Conservation (phyloP, 2,888 invertebrate species). For the Zonitis immaculata region DNA sequence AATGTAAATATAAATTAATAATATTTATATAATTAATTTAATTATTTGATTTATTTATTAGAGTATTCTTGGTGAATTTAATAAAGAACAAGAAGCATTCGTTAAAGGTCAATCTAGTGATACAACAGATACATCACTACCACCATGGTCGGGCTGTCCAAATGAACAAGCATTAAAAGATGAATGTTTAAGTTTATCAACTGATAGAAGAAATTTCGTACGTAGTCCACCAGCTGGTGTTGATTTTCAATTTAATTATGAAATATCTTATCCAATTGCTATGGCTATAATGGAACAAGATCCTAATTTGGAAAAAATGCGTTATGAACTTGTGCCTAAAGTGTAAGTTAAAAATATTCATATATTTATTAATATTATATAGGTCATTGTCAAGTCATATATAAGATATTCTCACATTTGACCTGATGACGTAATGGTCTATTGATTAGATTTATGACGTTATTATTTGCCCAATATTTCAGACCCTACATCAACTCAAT, state of each 20-base stretch:
- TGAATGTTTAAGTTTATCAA: conserved; percentile 90
- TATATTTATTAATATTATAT: background rate
- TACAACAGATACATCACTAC: conserved; percentile 61
- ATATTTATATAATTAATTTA: conserved; percentile 33
- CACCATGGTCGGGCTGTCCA: conserved; percentile 94
- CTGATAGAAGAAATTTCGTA: conserved; percentile 95
- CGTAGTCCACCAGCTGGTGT: conserved; percentile 94
- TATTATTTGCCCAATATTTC: background rate
- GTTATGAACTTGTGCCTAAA: conserved; percentile 99
- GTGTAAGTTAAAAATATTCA: conserved; percentile 66
- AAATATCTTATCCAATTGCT: conserved; percentile 87
- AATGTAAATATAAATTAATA: conserved; percentile 67
- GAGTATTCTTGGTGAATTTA: conserved; percentile 96
- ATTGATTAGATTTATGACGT: background rate
- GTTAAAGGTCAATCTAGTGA: conserved; percentile 78
- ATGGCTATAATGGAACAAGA: conserved; percentile 93
- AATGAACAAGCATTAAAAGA: conserved; percentile 93
- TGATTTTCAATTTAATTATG: conserved; percentile 93
- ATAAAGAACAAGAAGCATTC: conserved; percentile 95
- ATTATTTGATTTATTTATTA: conserved; percentile 41
- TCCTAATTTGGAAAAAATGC: conserved; percentile 94
- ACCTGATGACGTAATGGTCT: background rate
- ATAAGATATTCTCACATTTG: background rate
- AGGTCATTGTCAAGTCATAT: background rate
- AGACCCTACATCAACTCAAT: no score